Percentiles rank a stretch among this genome's conserved stretches.
phyloP scores from a whole-genome alignment of 92 coral and sea anemone species.

The Hydrozoanthus gracilis region DNA sequence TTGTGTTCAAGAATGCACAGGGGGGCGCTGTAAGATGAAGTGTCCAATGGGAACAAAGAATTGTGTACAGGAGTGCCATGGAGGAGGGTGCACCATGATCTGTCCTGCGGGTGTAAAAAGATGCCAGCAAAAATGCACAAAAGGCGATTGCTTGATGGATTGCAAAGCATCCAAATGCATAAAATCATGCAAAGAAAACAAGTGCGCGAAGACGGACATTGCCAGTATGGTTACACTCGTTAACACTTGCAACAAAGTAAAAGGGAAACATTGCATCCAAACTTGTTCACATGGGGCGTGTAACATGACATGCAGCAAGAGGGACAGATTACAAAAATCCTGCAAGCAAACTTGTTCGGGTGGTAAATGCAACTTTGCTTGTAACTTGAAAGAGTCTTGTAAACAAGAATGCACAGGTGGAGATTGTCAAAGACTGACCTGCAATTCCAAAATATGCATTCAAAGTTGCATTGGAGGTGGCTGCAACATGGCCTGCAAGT shows the following conservation, averaged over 20 bases:
- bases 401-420: conserved; percentile 85
- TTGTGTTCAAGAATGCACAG: conserved; percentile 28
- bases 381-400: conserved; percentile 68
- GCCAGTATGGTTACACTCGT: conserved; percentile 30
- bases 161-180: conserved; percentile 73
- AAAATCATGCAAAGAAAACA: conserved; percentile 64
- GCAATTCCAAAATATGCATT: conserved; percentile 78
- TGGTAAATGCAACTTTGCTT: conserved; percentile 78
- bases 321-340: conserved; percentile 23
- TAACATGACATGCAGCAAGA: conserved; percentile 53
- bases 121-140: conserved; percentile 75
- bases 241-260: conserved; percentile 64
- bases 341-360: conserved; percentile 83
- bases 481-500: conserved; percentile 84
- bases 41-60: conserved; percentile 42
- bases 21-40: conserved; percentile 48
- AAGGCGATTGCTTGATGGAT: conserved; percentile 72
- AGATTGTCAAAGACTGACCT: conserved; percentile 74
- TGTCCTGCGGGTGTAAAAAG: conserved; percentile 77
- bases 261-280: conserved; percentile 69
- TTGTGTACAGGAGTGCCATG: conserved; percentile 49
- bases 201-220: conserved; percentile 53
- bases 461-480: conserved; percentile 86
- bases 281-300: conserved; percentile 75
- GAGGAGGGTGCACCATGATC: conserved; percentile 78